These are phyloP conservation scores for Corythaixoides concolor DNA, from an alignment of 2,113 vertebrate genomes.

Conservation along the genomic window DNA sequence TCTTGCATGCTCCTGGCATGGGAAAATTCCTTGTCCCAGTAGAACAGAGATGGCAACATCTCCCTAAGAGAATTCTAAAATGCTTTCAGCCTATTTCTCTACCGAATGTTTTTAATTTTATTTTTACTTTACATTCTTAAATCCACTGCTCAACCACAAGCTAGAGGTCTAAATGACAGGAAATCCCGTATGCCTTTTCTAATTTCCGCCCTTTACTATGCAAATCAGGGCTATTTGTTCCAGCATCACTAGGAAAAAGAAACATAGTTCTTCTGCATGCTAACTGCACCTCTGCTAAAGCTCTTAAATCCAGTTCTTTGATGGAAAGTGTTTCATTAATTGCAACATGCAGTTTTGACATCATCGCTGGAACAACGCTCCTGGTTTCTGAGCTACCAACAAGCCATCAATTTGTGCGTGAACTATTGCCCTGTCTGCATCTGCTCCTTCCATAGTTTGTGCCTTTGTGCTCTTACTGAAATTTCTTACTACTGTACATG, in stretches of 20 bases:
- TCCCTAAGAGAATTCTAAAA: neutral
- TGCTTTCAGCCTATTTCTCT: neutral
- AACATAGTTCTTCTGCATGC: accelerated
- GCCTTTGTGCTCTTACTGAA: neutral
- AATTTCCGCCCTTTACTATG: neutral
- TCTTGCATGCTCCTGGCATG: neutral
- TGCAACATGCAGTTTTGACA: neutral
- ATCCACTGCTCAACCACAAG: neutral
- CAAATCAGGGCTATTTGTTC: neutral
- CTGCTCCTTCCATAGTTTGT: neutral
- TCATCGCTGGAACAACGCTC: neutral
- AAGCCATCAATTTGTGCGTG: neutral
- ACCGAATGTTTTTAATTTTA: neutral
- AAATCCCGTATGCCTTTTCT: neutral
- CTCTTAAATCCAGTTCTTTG: neutral
- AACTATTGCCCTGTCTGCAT: neutral
- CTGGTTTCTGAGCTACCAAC: neutral
- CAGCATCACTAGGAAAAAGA: neutral
- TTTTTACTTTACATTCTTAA: neutral
- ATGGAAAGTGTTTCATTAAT: neutral
- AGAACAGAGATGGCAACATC: neutral
- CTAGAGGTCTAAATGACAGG: neutral
- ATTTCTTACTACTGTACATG: neutral
- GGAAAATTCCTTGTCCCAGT: neutral
- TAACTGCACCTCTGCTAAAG: neutral